phyloP scores from a whole-genome alignment of 2,797 vertebrate species.

The Atherinosoma microstoma region DNA sequence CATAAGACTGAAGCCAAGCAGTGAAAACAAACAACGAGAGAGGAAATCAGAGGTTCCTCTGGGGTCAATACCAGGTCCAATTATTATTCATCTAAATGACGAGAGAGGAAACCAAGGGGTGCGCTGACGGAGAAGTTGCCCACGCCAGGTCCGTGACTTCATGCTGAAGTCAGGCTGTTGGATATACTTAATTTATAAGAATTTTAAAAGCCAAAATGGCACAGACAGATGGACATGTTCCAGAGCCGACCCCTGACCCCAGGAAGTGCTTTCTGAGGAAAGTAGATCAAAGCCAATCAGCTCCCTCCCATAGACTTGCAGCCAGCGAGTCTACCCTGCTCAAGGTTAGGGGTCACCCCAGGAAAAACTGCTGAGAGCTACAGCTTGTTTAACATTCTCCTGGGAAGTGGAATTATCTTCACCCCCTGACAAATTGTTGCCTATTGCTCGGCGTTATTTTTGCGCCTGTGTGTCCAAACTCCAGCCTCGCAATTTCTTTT shows the following conservation, averaged over 20 bases:
- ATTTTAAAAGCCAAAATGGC: constrained; percentile 85
- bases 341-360: constrained; percentile 76
- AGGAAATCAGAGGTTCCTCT: constrained; percentile 71
- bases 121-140: constrained; percentile 53
- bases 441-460: constrained; percentile 53
- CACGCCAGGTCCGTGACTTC: constrained; percentile 45
- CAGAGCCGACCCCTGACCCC: constrained; percentile 83
- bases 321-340: constrained; percentile 80
- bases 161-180: constrained; percentile 67
- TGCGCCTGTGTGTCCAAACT: constrained; percentile 38
- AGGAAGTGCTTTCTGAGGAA: constrained; percentile 83
- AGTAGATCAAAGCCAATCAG: constrained; percentile 86
- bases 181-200: constrained; percentile 83
- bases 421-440: constrained; percentile 76
- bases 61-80: constrained; percentile 67
- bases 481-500: constrained; percentile 37
- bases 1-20: constrained; percentile 66
- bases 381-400: constrained; percentile 80
- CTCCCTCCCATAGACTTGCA: constrained; percentile 77
- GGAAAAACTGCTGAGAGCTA: constrained; percentile 73
- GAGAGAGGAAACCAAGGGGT: constrained; percentile 68
- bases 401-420: constrained; percentile 78
- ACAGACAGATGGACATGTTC: constrained; percentile 85
- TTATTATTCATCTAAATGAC: constrained; percentile 80
- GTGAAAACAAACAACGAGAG: constrained; percentile 75